Percentiles rank a stretch among this genome's conserved stretches.
Evolutionary conservation across 2,888 invertebrate genomes (phyloP).

Genomic region (Pedicia rivosa): DNA sequence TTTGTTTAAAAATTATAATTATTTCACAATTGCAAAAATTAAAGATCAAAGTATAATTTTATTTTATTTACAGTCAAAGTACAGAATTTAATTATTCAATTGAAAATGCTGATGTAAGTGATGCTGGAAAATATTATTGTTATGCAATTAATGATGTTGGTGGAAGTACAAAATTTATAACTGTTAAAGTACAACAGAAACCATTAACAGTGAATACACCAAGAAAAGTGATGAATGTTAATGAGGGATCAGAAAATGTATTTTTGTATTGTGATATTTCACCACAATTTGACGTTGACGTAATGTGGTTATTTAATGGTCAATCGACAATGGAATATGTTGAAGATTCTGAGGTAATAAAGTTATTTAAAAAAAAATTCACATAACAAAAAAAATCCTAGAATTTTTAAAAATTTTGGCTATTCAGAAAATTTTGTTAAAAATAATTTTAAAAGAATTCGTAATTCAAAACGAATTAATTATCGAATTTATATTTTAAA

Average conservation of each 20-base stretch:
- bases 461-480: too few relatives aligned
- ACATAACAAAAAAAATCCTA: too few relatives aligned
- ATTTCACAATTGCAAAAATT: too few relatives aligned
- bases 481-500: background rate
- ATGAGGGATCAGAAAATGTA: conserved; percentile 9
- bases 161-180: conserved; percentile 14
- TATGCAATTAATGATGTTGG: conserved; percentile 33
- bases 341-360: too few relatives aligned
- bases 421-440: too few relatives aligned
- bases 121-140: conserved; percentile 34
- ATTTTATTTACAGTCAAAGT: conserved; percentile 8
- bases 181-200: conserved; percentile 9
- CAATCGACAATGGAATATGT: too few relatives aligned
- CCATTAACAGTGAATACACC: conserved; percentile 5
- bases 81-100: conserved; percentile 9
- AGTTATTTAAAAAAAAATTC: too few relatives aligned
- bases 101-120: conserved; percentile 21
- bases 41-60: conserved; percentile 2
- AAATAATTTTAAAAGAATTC: too few relatives aligned
- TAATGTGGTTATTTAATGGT: conserved; percentile 10
- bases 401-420: too few relatives aligned
- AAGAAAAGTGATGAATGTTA: conserved; percentile 6
- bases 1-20: too few relatives aligned
- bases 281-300: conserved; percentile 5
- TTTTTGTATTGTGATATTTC: conserved; percentile 10